Base-by-base conservation (phyloP, 2,888 invertebrate genomes). In the Andrena bicolor region DNA sequence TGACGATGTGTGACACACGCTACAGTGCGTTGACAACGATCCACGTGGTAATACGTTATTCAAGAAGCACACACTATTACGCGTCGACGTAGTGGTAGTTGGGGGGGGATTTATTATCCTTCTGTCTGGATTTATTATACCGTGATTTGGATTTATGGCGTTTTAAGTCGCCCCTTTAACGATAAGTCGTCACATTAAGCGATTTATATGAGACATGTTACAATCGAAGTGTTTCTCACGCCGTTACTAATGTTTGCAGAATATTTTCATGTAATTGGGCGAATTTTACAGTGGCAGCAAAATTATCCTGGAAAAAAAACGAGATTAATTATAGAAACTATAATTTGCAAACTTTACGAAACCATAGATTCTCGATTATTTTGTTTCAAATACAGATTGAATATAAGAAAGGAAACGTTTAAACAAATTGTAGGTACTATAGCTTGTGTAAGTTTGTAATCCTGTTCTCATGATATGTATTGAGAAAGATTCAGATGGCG, bases 141-240 rank as follows among this genome's bases (percentile, higher is more conserved):
- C 2, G 20, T 23, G 28, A 61, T 76, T 70, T 51, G 28, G 41
- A 76, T 76, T 76, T 75, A 75, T 61, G 10, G 70, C 28, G 61
- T 49, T 60, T 49, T 51, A 13, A n/a, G 32, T 70, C 20, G 20
- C 28, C 23, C 8, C 6, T 60, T 16, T 20, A 20, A 26, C 28
- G 35, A 26, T 49, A 8, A 51, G 20, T 16, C 26, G 7, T 4
- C 8, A 2, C 20, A 10, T 16, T 30, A 7, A 23, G 16, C 13
- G 49, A 8, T 61, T 49, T 20, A 8, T 16, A 30, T 32, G n/a
- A 13, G 4, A 32, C 6, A 23, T 32, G 20, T 32, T 20, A n/a
- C 13, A 32, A 32, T 53, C 20, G 13, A 49, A 66, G 20, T 20
- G 30, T 4, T 56, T 20, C 8, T 56, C 23, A 26, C 53, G 41